phyloP scores from a whole-genome alignment of 2,113 vertebrate species.

The Pteruthius melanotis region DNA sequence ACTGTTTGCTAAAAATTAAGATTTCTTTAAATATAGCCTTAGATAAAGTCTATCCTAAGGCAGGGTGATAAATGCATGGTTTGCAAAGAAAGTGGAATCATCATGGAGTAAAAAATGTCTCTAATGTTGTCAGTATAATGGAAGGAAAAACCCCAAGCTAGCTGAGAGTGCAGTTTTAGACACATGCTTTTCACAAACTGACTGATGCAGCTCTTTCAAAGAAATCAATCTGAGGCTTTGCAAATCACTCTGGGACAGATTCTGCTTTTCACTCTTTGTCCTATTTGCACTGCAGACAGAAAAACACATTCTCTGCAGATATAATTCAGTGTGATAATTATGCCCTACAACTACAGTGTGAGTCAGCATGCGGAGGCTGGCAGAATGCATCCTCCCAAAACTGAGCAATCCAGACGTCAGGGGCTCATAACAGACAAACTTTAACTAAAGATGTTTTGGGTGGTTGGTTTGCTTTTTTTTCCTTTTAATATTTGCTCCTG shows the following conservation, averaged over 20 bases:
- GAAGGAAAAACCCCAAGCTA: not conserved
- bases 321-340: constrained; percentile 22
- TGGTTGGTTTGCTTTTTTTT: not conserved
- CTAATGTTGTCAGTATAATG: not conserved
- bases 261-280: not conserved
- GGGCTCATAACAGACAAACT: not conserved
- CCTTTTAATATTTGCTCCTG: constrained; percentile 24
- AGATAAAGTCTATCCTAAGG: not conserved
- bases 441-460: not conserved
- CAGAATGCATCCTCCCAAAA: not conserved
- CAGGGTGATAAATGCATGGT: constrained; percentile 30
- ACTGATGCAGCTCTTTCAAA: not conserved
- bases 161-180: constrained; percentile 31
- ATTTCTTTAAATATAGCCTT: constrained; percentile 10
- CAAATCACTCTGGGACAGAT: constrained; percentile 24
- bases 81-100: constrained; percentile 46
- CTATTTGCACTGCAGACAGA: not conserved
- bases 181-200: constrained; percentile 8
- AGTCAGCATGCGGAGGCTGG: not conserved
- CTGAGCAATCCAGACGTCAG: not conserved
- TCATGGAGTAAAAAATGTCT: not conserved
- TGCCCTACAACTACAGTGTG: not conserved
- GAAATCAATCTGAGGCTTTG: constrained; percentile 5
- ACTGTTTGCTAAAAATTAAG: not conserved
- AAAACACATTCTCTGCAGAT: not conserved